Evolutionary conservation across 2,113 vertebrate species (phyloP).

Genomic region (Elaphurus davidianus): DNA sequence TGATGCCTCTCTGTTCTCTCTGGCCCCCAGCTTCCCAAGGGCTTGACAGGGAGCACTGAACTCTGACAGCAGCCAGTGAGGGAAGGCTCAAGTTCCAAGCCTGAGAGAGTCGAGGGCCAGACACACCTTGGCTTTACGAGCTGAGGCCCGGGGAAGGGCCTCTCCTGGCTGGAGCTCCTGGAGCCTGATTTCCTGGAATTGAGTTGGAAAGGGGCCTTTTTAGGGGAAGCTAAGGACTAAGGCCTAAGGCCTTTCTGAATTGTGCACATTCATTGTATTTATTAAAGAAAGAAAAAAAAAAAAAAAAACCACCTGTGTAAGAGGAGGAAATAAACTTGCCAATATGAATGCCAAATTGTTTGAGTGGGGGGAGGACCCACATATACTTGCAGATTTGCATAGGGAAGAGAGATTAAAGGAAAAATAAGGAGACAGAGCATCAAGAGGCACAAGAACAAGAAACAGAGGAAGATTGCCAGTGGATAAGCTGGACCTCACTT

Average conservation of each 20-base stretch:
- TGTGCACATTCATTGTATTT: conserved; percentile 63
- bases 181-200: conserved; percentile 62
- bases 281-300: neutral
- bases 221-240: conserved; percentile 41
- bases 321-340: conserved; percentile 55
- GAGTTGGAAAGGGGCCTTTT: conserved; percentile 66
- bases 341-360: conserved; percentile 39
- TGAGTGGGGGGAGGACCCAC: neutral
- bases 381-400: neutral
- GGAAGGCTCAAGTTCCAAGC: conserved; percentile 35
- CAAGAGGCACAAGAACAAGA: neutral
- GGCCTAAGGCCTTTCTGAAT: conserved; percentile 60
- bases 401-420: neutral
- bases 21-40: conserved; percentile 21
- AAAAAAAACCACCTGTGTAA: neutral
- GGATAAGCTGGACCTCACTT: neutral
- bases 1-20: neutral
- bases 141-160: conserved; percentile 38
- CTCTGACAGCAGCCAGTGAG: conserved; percentile 55
- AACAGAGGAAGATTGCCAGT: neutral
- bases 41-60: conserved; percentile 57
- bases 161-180: conserved; percentile 65
- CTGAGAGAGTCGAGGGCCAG: conserved; percentile 50
- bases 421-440: neutral
- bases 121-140: conserved; percentile 75